Evolutionary conservation across 2,888 invertebrate genomes (phyloP), one percentile per base, ranked within the genome.

Genomic region (Ormyrus labotus): DNA sequence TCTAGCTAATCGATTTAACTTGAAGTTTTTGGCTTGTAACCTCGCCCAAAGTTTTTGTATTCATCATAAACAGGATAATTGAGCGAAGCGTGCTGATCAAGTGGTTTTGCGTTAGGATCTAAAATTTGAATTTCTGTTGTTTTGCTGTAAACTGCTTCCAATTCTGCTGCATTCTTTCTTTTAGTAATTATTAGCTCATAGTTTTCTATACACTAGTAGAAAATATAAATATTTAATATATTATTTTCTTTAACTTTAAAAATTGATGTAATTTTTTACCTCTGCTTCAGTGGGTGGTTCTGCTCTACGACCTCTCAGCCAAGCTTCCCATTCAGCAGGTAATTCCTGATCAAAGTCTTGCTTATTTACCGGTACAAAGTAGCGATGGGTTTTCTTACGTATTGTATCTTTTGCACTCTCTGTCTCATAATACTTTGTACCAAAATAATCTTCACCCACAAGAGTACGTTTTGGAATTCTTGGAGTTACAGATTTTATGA

Each of bases 261-360:
- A 53, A 13, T 34, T 34, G 3, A 34, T 34, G 34, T 34, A 34
- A 34, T 57, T 1, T 57, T 78, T 75, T 8, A 97, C 91, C 91
- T 97, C 97, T 82, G 95, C 95, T 81, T 92, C 93, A 0, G 94
- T 92, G 0, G 97, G 97, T 63, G 96, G 94, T 0, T 93, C 92
- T 2, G 85, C 87, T 84, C 94, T 89, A 78, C 94, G 93, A 85
- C 81, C 84, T 84, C 97, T 92, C 67, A 97, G 91, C 97, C 97
- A 97, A 7, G 97, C 92, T 88, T 96, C 96, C 97, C 97, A 97
- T 91, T 97, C 97, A 0, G 96, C 93, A 0, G 97, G 96, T 85
- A 96, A 88, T 86, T 96, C 95, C 87, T 95, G 94, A 83, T 95
- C 93, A 85, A 95, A 95, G 47, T 92, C 90, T 81, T 94, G 93